Evolutionary conservation across 1,140 invertebrate genomes (phyloP), one percentile per base, ranked within the genome.

Genomic region (Neuroterus valhalla): DNA sequence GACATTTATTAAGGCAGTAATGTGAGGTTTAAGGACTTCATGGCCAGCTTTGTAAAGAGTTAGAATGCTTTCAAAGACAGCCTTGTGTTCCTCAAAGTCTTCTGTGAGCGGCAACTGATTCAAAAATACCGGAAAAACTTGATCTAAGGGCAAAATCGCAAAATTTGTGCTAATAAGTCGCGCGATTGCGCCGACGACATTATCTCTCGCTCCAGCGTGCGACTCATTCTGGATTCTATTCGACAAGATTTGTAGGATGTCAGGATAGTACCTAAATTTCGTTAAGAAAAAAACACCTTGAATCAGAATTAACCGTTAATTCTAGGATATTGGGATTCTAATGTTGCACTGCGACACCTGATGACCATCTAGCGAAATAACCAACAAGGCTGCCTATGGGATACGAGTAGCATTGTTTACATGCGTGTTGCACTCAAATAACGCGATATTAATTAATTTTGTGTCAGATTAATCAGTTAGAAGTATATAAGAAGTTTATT

Each of bases 111-210:
- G 96, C 55, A 96, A 84, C 84, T 93, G 92, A 75, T 93, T 89
- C 0, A 96, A 86, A 62, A 95, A 93, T 19, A 93, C 93, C 11
- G 95, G 94, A 66, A 96, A 91, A 1, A 96, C 93, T 85, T 94
- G 92, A 3, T 92, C 91, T 8, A 96, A 78, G 14, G 95, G 95
- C 42, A 96, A 85, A 74, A 89, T 90, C 19, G 83, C 82, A 21
- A 91, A 85, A 88, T 95, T 95, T 0, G 91, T 91, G 17, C 94
- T 89, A 44, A 96, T 94, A 69, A 96, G 90, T 48, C 95, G 91
- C 17, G 94, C 94, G 45, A 95, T 91, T 17, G 95, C 94, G 71
- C 94, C 95, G 86, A 94, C 94, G 72, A 96, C 93, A 82, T 96
- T 96, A 82, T 96, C 95, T 31, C 94, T 84, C 1, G 93, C 93